Evolutionary conservation across 2,888 invertebrate genomes (phyloP).

Genomic region (Cyclophora punctaria): DNA sequence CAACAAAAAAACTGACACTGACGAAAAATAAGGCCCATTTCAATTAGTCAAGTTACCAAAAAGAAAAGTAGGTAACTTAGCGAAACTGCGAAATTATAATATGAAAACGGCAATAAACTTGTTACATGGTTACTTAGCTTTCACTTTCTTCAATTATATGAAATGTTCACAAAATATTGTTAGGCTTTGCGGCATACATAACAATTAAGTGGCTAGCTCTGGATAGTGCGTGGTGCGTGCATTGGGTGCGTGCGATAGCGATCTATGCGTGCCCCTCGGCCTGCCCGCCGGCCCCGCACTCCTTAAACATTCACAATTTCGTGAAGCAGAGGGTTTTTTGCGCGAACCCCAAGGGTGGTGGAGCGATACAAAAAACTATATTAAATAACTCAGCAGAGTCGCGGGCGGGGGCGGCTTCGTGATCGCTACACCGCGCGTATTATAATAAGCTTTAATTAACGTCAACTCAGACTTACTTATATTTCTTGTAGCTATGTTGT

Average conservation of each 20-base stretch:
- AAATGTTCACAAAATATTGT: constrained; percentile 27
- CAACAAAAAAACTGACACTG: background rate
- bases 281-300: constrained; percentile 35
- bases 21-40: background rate
- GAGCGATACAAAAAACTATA: constrained; percentile 72
- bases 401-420: constrained; percentile 61
- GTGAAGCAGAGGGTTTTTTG: constrained; percentile 72
- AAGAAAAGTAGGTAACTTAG: constrained; percentile 14
- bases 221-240: constrained; percentile 65
- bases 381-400: constrained; percentile 69
- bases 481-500: too few species aligned
- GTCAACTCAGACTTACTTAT: constrained; percentile 25
- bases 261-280: constrained; percentile 53
- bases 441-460: constrained; percentile 68
- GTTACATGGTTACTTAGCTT: constrained; percentile 16
- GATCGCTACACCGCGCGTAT: constrained; percentile 61
- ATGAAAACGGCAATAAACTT: constrained; percentile 22
- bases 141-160: constrained; percentile 21
- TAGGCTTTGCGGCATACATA: constrained; percentile 52
- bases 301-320: constrained; percentile 65
- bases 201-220: constrained; percentile 69
- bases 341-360: constrained; percentile 70
- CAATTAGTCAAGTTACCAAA: constrained; percentile 1
- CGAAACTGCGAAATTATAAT: constrained; percentile 9
- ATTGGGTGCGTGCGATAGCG: constrained; percentile 73